These are phyloP conservation scores for Microtus pennsylvanicus DNA, from an alignment of 2,113 vertebrate genomes.

Conservation along the genomic window DNA sequence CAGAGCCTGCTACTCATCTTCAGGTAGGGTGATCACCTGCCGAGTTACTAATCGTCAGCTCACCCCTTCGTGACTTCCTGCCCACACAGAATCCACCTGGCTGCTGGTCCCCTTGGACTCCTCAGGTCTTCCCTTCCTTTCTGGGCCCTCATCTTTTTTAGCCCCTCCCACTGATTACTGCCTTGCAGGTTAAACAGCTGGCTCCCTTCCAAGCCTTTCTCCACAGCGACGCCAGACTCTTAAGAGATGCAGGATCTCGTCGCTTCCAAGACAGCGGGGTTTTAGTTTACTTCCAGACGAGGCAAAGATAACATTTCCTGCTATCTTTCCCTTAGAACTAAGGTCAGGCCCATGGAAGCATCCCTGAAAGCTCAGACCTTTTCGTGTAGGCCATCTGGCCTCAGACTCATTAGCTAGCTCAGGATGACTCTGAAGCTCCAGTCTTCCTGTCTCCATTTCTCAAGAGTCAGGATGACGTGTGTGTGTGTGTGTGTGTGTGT, in stretches of 20 bases:
- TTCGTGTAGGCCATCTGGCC: neutral
- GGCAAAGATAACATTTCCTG: neutral
- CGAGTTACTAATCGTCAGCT: too few relatives aligned
- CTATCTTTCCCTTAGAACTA: neutral
- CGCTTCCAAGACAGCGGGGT: neutral
- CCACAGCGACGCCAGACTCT: neutral
- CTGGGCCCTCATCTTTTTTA: neutral
- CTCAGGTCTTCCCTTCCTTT: neutral
- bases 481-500: too few relatives aligned
- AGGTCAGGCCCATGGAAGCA: neutral
- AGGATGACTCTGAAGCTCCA: neutral
- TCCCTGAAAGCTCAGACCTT: neutral
- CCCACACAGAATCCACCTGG: rapidly evolving
- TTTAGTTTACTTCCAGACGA: neutral
- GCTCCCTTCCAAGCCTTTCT: neutral
- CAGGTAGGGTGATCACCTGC: neutral
- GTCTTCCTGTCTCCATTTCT: neutral
- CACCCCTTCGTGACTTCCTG: neutral
- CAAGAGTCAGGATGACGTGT: neutral
- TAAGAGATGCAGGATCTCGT: neutral
- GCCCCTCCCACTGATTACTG: neutral
- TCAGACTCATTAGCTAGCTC: neutral
- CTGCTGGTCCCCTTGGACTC: neutral
- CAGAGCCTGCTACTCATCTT: neutral
- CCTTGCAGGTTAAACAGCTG: neutral